phyloP scores from a whole-genome alignment of 2,888 invertebrate species.

The Eurytoma californica region DNA sequence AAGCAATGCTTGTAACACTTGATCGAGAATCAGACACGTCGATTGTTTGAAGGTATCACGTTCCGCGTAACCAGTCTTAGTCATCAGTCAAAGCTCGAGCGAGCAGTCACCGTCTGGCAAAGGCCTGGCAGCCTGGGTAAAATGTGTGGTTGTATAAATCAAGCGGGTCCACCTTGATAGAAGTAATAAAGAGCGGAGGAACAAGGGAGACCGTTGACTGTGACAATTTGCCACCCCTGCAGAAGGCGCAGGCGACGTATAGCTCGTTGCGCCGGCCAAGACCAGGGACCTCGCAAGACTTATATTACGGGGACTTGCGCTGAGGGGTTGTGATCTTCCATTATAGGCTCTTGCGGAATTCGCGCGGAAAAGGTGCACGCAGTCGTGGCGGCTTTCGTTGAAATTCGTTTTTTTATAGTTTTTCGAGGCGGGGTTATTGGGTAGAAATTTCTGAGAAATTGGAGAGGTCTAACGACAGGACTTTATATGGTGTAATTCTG shows the following conservation, averaged over 20 bases:
- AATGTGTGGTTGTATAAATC: conserved; percentile 69
- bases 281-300: conserved; percentile 58
- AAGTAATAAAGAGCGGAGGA: conserved; percentile 69
- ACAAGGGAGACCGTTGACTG: conserved; percentile 55
- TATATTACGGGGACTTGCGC: conserved; percentile 57
- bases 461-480: too few relatives aligned
- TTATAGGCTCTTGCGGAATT: conserved; percentile 27
- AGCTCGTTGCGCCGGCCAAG: conserved; percentile 1
- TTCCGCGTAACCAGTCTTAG: too few relatives aligned
- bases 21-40: too few relatives aligned
- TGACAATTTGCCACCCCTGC: too few relatives aligned
- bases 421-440: neutral
- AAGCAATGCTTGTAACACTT: too few relatives aligned
- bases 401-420: neutral
- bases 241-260: neutral
- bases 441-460: too few relatives aligned
- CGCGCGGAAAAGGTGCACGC: neutral
- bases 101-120: neutral
- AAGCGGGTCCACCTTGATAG: conserved; percentile 68
- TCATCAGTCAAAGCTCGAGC: too few relatives aligned
- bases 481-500: too few relatives aligned
- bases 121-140: conserved; percentile 57
- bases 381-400: conserved; percentile 3
- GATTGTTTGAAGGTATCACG: too few relatives aligned
- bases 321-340: conserved; percentile 28